phyloP scores from a whole-genome alignment of 2,797 vertebrate species.

The Ataeniobius toweri region DNA sequence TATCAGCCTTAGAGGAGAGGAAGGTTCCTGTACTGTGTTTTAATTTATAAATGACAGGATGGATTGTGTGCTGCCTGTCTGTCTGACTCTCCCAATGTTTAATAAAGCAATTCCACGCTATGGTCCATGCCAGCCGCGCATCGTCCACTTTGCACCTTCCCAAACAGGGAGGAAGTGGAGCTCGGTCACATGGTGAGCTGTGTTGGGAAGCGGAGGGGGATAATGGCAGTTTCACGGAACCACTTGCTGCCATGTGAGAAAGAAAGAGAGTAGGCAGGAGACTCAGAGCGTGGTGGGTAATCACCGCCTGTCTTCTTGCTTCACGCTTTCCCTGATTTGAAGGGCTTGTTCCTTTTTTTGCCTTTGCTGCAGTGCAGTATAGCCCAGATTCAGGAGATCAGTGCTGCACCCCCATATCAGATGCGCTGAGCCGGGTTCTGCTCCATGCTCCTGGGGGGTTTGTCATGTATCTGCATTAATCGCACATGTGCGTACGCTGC shows the following conservation, averaged over 20 bases:
- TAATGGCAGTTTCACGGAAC: constrained; percentile 46
- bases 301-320: constrained; percentile 52
- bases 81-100: constrained; percentile 46
- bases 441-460: constrained; percentile 53
- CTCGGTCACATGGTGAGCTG: constrained; percentile 50
- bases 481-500: constrained; percentile 17
- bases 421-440: constrained; percentile 51
- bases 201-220: constrained; percentile 17
- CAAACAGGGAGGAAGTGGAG: constrained; percentile 51
- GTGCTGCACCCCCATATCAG: constrained; percentile 61
- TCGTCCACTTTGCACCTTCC: constrained; percentile 46
- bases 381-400: constrained; percentile 66
- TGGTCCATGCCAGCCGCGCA: constrained; percentile 47
- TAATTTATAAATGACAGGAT: constrained; percentile 26
- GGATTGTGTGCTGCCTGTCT: constrained; percentile 14
- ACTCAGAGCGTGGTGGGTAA: constrained; percentile 50
- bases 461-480: constrained; percentile 32
- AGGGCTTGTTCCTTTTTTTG: constrained; percentile 50
- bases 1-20: constrained; percentile 3
- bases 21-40: constrained; percentile 11
- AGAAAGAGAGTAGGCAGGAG: constrained; percentile 20
- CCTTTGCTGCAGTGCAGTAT: constrained; percentile 66
- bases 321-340: constrained; percentile 51
- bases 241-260: constrained; percentile 43
- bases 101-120: constrained; percentile 72